Evolutionary conservation across 2,113 vertebrate species (phyloP).

Genomic region (Salvator merianae): DNA sequence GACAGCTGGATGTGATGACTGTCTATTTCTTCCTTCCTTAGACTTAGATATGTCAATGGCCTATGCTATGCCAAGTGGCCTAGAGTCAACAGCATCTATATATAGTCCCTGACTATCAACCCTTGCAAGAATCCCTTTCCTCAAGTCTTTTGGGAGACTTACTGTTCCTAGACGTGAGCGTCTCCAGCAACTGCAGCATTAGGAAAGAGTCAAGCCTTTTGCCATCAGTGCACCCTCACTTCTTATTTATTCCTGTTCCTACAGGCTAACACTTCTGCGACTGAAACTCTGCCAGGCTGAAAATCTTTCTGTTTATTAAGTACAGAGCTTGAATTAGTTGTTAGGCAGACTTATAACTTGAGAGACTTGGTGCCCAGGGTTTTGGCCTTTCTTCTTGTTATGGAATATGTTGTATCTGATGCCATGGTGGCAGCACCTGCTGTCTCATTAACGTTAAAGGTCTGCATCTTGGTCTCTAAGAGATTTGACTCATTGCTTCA

Average conservation of each 20-base stretch:
- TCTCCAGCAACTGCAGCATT: neutral
- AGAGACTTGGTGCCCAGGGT: neutral
- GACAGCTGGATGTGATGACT: too few species aligned
- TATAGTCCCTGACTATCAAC: too few species aligned
- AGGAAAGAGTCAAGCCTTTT: neutral
- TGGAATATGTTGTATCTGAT: neutral
- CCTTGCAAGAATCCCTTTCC: neutral
- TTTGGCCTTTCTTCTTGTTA: neutral
- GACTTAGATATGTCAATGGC: too few species aligned
- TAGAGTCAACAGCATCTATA: too few species aligned
- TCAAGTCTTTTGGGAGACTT: too few species aligned
- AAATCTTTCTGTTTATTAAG: neutral
- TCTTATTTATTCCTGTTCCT: neutral
- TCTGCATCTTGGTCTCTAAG: neutral
- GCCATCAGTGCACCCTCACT: neutral
- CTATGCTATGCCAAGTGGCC: neutral
- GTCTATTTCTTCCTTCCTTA: too few species aligned
- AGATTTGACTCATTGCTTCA: neutral
- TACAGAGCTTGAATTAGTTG: neutral
- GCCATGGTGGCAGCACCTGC: neutral
- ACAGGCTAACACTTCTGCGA: neutral
- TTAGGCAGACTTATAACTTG: neutral
- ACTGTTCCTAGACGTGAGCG: neutral
- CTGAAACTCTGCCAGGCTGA: neutral
- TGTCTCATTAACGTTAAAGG: neutral